Evolutionary conservation across 64 coral and sea anemone genomes (phyloP), one percentile per base, ranked within the genome.

Genomic region (Dendrophyllia cribrosa): DNA sequence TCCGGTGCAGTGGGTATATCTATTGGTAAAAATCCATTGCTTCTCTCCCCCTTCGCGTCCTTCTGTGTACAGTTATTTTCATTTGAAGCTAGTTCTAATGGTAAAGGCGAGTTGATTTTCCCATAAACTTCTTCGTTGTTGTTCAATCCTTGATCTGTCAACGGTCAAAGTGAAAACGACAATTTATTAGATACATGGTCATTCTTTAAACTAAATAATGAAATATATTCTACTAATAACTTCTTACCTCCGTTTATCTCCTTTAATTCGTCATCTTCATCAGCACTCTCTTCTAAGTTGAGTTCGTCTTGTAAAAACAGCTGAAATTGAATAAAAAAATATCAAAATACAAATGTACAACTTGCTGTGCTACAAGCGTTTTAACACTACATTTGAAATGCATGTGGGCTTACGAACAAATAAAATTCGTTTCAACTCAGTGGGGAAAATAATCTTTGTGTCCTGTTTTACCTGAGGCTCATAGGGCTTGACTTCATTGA

Each of bases 401-500:
- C 72, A 86, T 8, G 63, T 51, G 25, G 23, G 23, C 20, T 62
- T 43, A 88, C 13, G 72, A 77, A 77, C 45, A 60, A 65, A 88
- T 15, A 55, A 88, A 59, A 16, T 75, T 66, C 20, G 61, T 53
- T 60, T 78, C 64, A 59, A 90, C 78, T 70, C 88, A 19, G 5
- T 51, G 9, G 15, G 19, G 47, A 71, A 62, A 70, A n/a, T 7
- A 68, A 80, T 92, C 19, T n/a, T 34, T 86, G n/a, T 72, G 24
- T 72, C 6, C 44, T 75, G 17, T 74, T 66, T 68, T 91, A 99
- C 97, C 87, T 99, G 94, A 82, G 88, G 94, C 21, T 99, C 97
- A 77, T 91, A 99, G 23, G 97, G 97, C 60, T 66, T 96, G 59
- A 99, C 97, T 99, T 99, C 97, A 80, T 99, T 99, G 79, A 99